A percentile compares a stretch with the other conserved stretches of the same genome.
phyloP scores from a whole-genome alignment of 2,113 vertebrate genomes.

The Heliornis fulica region DNA sequence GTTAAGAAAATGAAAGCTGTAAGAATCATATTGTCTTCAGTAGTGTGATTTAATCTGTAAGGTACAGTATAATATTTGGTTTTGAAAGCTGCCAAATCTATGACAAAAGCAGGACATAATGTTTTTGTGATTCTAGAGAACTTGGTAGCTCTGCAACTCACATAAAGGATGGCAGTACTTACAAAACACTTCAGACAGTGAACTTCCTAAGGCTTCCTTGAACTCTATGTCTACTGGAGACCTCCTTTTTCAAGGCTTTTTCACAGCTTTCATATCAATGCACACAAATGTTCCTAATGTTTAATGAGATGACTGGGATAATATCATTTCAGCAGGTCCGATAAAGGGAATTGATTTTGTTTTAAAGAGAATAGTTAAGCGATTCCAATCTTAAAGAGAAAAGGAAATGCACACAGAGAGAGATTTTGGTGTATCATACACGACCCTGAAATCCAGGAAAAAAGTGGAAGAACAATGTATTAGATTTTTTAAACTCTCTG shows the following conservation, averaged over 20 bases:
- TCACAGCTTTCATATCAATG: neutral
- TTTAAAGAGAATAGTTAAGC: neutral
- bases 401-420: neutral
- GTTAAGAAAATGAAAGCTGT: neutral
- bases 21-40: neutral
- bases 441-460: neutral
- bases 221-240: fast-evolving
- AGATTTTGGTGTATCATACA: neutral
- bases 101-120: neutral
- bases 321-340: neutral
- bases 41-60: neutral
- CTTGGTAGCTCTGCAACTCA: neutral
- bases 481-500: neutral
- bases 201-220: neutral
- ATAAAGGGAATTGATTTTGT: neutral
- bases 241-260: neutral
- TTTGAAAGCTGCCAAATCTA: neutral
- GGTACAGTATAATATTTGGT: neutral
- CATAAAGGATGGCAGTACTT: neutral
- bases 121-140: neutral
- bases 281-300: neutral
- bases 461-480: neutral
- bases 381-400: neutral
- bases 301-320: neutral
- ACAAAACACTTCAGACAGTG: neutral